Evolutionary conservation across 2,797 vertebrate genomes (phyloP).

Genomic region (Picus viridis): DNA sequence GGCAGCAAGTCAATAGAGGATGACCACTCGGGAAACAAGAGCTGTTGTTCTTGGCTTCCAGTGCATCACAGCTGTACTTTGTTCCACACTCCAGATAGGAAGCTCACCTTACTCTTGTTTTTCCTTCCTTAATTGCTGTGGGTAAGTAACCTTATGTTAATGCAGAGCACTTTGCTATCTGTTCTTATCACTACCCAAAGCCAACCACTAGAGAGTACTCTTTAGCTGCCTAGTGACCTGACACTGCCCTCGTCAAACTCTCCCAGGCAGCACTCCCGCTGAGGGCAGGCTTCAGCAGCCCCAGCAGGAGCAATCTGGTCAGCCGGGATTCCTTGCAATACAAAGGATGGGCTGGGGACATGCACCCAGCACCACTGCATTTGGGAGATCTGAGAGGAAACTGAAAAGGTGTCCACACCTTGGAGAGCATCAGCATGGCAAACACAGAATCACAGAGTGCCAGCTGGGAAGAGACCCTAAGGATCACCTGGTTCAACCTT

Average conservation of each 20-base stretch:
- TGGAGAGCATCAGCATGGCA: background rate
- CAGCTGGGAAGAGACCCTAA: too few species aligned
- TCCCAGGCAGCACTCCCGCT: background rate
- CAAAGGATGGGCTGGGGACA: background rate
- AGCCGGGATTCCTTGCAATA: background rate
- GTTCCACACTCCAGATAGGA: background rate
- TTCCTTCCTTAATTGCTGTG: background rate
- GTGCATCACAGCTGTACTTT: background rate
- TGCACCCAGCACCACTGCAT: background rate
- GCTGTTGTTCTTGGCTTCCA: background rate
- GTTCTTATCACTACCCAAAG: constrained; percentile 14
- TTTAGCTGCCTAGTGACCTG: constrained; percentile 36
- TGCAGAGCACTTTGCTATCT: background rate
- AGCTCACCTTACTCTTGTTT: background rate
- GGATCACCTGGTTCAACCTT: too few species aligned
- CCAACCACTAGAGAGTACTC: constrained; percentile 60
- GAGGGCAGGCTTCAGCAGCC: background rate
- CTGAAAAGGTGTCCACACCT: background rate
- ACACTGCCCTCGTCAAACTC: background rate
- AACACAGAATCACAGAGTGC: background rate
- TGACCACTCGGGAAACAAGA: background rate
- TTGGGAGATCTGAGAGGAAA: background rate
- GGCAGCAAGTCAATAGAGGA: background rate
- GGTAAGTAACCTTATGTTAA: background rate
- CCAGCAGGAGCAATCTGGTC: background rate